A percentile compares a stretch with the other conserved stretches of the same genome.
Conservation (phyloP, 23 tunicate species). For the Botrylloides violaceus region DNA sequence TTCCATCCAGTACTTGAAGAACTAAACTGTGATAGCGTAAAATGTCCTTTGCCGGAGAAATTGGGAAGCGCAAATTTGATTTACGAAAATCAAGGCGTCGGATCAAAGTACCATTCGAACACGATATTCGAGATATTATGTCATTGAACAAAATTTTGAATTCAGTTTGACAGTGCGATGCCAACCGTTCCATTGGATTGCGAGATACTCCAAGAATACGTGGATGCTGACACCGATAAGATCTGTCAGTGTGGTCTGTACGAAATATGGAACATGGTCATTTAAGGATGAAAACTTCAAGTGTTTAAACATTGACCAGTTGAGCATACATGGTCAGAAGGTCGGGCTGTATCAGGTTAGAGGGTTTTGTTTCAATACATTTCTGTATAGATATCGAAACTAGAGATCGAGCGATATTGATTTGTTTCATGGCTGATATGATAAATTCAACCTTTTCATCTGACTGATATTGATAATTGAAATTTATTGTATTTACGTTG, state of each 20-base stretch:
- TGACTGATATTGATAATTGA: no score
- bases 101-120: background rate
- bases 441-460: no score
- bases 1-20: background rate
- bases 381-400: no score
- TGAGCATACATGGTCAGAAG: background rate
- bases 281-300: background rate
- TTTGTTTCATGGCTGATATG: no score
- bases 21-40: background rate
- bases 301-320: background rate
- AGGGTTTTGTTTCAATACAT: no score
- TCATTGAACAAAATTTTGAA: background rate
- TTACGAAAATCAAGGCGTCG: background rate
- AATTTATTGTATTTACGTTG: no score
- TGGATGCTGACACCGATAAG: background rate
- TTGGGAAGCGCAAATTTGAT: background rate
- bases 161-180: background rate
- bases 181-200: background rate
- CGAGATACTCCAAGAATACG: background rate
- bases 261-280: background rate
- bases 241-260: background rate
- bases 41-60: background rate
- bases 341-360: background rate
- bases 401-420: no score
- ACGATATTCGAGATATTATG: background rate